Evolutionary conservation across 2,888 invertebrate genomes (phyloP).

Genomic region (Campopleginae sp.): DNA sequence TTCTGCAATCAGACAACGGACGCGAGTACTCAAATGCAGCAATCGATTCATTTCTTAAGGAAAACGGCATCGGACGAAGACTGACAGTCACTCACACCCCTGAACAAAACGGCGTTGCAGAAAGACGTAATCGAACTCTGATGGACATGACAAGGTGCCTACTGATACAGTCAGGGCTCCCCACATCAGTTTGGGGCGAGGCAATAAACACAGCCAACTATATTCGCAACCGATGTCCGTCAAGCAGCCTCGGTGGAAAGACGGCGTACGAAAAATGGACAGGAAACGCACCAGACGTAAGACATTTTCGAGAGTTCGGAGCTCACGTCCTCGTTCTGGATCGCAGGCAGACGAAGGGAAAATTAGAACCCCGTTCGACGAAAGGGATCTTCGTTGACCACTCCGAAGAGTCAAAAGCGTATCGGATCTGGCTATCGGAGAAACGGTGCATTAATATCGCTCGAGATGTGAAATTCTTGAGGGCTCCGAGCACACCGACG

Average conservation of each 20-base stretch:
- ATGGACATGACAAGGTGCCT: constrained; percentile 66
- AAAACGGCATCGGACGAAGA: constrained; percentile 69
- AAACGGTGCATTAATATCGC: constrained; percentile 57
- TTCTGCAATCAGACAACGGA: constrained; percentile 69
- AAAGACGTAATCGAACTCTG: constrained; percentile 69
- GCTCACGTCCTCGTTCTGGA: constrained; percentile 40
- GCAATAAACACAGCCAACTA: constrained; percentile 69
- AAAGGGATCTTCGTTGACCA: constrained; percentile 63
- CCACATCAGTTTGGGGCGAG: constrained; percentile 70
- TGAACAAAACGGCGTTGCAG: constrained; percentile 77
- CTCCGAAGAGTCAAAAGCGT: constrained; percentile 58
- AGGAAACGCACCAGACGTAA: constrained; percentile 35
- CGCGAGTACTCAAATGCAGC: constrained; percentile 62
- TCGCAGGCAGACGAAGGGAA: constrained; percentile 46
- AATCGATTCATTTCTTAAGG: constrained; percentile 68
- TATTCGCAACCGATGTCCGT: constrained; percentile 65
- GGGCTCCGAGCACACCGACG: neutral
- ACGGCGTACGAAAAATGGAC: constrained; percentile 56
- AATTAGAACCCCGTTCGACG: constrained; percentile 58
- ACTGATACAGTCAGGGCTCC: constrained; percentile 63
- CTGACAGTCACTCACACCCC: constrained; percentile 69
- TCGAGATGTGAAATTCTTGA: constrained; percentile 40
- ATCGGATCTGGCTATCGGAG: constrained; percentile 56
- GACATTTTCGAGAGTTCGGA: constrained; percentile 55
- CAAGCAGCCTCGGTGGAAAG: constrained; percentile 42